phyloP scores from a whole-genome alignment of 2,797 vertebrate genomes.

The Chaenodraco wilsoni region DNA sequence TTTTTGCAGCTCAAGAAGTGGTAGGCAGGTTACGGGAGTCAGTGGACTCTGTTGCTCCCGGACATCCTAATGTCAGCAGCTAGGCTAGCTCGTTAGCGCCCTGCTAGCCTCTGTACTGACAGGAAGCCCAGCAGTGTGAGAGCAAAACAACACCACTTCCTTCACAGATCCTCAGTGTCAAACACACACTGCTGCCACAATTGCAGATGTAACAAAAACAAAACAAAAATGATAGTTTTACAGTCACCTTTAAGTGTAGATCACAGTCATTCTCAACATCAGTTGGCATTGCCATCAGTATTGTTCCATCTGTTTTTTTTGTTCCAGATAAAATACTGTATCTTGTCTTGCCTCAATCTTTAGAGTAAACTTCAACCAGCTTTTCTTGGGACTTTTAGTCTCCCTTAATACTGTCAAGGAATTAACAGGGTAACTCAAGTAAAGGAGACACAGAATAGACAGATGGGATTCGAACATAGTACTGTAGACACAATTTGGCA shows the following conservation, averaged over 20 bases:
- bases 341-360: too few relatives aligned
- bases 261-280: not conserved
- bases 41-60: constrained; percentile 48
- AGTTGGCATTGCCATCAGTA: not conserved
- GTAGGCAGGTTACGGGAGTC: constrained; percentile 58
- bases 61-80: constrained; percentile 55
- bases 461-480: not conserved
- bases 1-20: constrained; percentile 37
- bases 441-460: not conserved
- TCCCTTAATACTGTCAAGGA: not conserved
- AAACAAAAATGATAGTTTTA: not conserved
- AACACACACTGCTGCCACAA: constrained; percentile 13
- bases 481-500: not conserved
- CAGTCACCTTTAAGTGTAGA: not conserved
- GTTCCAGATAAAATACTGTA: too few relatives aligned
- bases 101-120: constrained; percentile 44
- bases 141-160: constrained; percentile 57
- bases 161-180: constrained; percentile 56
- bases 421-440: not conserved
- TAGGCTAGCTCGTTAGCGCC: constrained; percentile 58
- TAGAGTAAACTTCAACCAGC: too few relatives aligned
- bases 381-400: too few relatives aligned
- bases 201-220: not conserved
- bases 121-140: constrained; percentile 43
- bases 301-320: too few relatives aligned